Evolutionary conservation across 1,140 invertebrate genomes (phyloP), one percentile per base, ranked within the genome.

Genomic region (Zaprionus vittiger): DNA sequence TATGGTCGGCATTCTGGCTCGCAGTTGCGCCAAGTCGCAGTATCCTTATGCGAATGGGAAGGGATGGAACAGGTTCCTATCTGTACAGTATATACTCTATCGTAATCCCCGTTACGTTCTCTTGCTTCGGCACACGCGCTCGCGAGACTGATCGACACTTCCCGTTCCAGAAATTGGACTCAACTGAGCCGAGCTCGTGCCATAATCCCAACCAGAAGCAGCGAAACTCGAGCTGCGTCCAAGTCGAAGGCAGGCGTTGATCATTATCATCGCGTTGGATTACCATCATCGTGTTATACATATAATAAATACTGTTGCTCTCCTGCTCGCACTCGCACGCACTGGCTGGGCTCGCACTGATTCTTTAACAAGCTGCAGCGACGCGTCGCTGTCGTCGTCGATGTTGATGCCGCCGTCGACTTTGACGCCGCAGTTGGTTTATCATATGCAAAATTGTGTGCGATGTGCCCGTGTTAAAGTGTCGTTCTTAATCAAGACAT

Each of bases 1-100:
- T n/a, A 92, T 83, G 54, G 92, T 93, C 17, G 91, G 91, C 91
- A 92, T 92, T 86, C 52, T 91, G 22, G 15, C 31, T 31, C 11
- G 24, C 60, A 56, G 41, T 52, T 69, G 76, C 59, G 72, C 57
- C 72, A 64, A 61, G 49, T 47, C 26, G 65, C 41, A 61, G 28
- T 65, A 72, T 73, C 65, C 71, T 78, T 65, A 24, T 22, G 17
- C 37, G 9, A 26, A 26, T 52, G 6, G 31, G 3, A 49, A 17
- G 7, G 44, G 7, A 44, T 15, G 6, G 38, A n/a, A 44, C 38
- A 7, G 5, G 9, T 31, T 31, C 3, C 31, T 65, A 37, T 54
- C 28, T 49, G 6, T 52, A 34, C 61, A 52, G 5, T 60, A 44
- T 52, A 71, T 57, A 4, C 26, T 59, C 14, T 57, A 17, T 24